Base-by-base conservation (phyloP, 2,113 vertebrate species). In the Nesoenas mayeri region DNA sequence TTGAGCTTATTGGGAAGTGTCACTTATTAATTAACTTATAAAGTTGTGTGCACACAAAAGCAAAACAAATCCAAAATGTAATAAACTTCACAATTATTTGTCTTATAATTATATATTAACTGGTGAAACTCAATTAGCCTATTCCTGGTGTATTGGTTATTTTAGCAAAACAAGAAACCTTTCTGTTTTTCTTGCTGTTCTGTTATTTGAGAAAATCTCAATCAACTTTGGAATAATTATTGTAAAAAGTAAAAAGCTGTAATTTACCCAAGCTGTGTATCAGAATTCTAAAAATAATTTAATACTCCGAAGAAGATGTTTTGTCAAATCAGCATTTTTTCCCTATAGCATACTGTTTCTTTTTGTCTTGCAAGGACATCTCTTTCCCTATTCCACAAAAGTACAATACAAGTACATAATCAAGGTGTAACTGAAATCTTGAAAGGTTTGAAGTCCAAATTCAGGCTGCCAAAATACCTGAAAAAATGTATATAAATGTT, bases 11-110 rank as follows among this genome's bases (percentile, higher is more conserved):
- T 85, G 53, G 61, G 88, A 94, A 91, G 21, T 78, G 42, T 84
- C 51, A 54, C 12, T 85, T 96, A 93, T 92, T 85, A 97, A 91
- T 96, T 87, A 85, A 87, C 34, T 82, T 87, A 56, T 74, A 47
- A 47, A 47, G 17, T 47, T 47, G 17, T 47, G 34, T 44, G 66
- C 56, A 51, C 22, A 47, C 44, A 47, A 47, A 19, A 47, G 44
- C 44, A 47, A 47, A 47, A 79, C 32, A 88, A 83, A 70, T 42
- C 16, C 0, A 0, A 74, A 80, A 44, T 40, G 28, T 64, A 89
- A 88, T 50, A 71, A 62, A 72, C 31, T 92, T 89, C 88, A 11
- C 3, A 40, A 65, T 73, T 85, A 91, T 96, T 95, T 93, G 57
- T 58, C 51, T 96, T 87, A 48, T n/a, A 74, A 32, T 65, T 79